Evolutionary conservation across 2,888 invertebrate species (phyloP), one percentile per base, ranked within the genome.

Genomic region (Habrosyne pyritoides): DNA sequence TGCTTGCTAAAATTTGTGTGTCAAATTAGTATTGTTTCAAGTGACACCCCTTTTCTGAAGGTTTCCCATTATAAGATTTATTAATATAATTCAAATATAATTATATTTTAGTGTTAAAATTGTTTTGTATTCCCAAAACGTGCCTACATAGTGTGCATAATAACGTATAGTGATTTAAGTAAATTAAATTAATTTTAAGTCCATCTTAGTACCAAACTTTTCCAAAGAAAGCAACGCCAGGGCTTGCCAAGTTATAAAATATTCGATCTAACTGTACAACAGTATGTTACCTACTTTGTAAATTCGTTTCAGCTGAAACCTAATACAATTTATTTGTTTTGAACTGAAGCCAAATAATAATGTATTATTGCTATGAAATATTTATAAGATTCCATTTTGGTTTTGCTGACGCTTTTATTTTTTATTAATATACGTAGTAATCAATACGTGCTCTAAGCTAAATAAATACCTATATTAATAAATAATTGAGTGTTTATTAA

Each of bases 211-310:
- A n/a, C 24, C 14, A 24, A 53, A 24, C n/a, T 33, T 53, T 42
- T 47, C 59, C 55, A 55, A 59, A 57, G 53, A 53, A 33, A 48
- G 51, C 33, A 42, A 50, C 21, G 51, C 51, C 18, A 26, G 3
- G 28, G 8, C 52, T 56, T 63, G 60, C 60, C 63, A 63, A 60
- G 54, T 56, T 21, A 48, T 55, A 52, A 24, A 48, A 26, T 26
- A 49, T 7, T 18, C 42, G 6, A 18, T 42, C n/a, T 42, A 42
- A 42, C 8, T 18, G 42, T 26, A 49, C 24, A 47, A 26, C 14
- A 26, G 14, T 14, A 49, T 26, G 48, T 12, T 26, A 24, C 30
- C 10, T 30, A 30, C 10, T 24, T 24, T 22, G 24, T 49, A 24
- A n/a, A n/a, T 49, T 26, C 6, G 7, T 24, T 14, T 26, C 14